Evolutionary conservation across 37 sponge, comb jelly and placozoan genomes (phyloP).

Genomic region (Lycopodina hypogea): DNA sequence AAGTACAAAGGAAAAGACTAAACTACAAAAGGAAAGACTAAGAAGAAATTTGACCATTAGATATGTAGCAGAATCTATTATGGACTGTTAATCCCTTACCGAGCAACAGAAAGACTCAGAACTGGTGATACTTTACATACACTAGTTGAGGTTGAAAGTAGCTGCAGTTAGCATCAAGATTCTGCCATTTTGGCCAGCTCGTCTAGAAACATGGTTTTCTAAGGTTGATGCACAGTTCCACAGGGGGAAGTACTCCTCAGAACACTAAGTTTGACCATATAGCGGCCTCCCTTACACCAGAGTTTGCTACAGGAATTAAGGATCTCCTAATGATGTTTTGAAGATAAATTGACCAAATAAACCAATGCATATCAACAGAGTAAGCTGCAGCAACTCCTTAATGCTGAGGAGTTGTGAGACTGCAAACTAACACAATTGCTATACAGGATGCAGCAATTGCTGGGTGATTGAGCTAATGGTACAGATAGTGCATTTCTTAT

Average conservation of each 20-base stretch:
- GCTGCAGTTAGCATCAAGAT: too few relatives aligned
- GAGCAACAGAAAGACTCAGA: too few relatives aligned
- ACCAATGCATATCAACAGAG: slow-evolving; percentile 50
- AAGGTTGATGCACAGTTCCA: slow-evolving; percentile 70
- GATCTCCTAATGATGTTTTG: slow-evolving; percentile 41
- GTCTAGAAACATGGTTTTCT: slow-evolving; percentile 51
- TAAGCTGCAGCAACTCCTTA: slow-evolving; percentile 49
- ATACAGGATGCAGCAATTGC: slow-evolving; percentile 63
- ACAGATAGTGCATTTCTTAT: slow-evolving; percentile 30
- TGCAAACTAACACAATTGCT: slow-evolving; percentile 59
- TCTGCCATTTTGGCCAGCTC: slow-evolving; percentile 70
- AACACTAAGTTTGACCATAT: slow-evolving; percentile 50
- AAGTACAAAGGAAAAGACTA: too few relatives aligned
- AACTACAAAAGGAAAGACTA: too few relatives aligned
- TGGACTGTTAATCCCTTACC: too few relatives aligned
- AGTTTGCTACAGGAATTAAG: too few relatives aligned
- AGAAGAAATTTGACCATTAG: too few relatives aligned
- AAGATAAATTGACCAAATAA: slow-evolving; percentile 25
- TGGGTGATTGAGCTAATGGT: slow-evolving; percentile 25
- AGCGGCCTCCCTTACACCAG: slow-evolving; percentile 22
- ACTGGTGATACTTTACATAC: too few relatives aligned
- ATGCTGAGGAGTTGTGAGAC: slow-evolving; percentile 43
- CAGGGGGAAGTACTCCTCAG: slow-evolving; percentile 37
- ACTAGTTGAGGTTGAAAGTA: too few relatives aligned
- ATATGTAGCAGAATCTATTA: too few relatives aligned